phyloP scores from a whole-genome alignment of 1,140 invertebrate species.

The Chrysomallon squamiferum region DNA sequence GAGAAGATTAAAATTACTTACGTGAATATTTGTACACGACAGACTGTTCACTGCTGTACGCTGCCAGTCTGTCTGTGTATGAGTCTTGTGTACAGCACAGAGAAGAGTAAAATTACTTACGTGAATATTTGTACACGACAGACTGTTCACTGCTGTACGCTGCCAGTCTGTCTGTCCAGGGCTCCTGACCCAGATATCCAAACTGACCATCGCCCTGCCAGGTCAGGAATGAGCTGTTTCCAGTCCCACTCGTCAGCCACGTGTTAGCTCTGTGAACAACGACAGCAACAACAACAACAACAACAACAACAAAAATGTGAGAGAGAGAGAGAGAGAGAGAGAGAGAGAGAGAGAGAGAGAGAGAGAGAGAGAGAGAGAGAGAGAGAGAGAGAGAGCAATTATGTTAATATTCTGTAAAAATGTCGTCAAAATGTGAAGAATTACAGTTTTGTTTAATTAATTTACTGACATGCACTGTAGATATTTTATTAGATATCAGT shows the following conservation, averaged over 20 bases:
- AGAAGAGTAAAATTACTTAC: no score
- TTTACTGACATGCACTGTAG: no score
- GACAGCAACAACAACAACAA: neutral
- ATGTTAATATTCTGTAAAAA: neutral
- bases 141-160: neutral
- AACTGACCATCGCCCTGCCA: neutral
- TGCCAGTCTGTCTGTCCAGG: neutral
- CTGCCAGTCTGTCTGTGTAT: no score
- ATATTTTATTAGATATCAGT: no score
- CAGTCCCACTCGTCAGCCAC: neutral
- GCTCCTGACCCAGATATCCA: neutral
- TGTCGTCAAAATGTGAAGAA: neutral
- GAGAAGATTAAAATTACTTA: no score
- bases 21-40: no score
- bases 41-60: no score
- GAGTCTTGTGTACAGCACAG: no score
- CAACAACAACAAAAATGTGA: neutral
- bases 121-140: conserved; percentile 1
- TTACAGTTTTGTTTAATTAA: neutral
- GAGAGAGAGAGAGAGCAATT: neutral
- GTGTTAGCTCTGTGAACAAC: neutral
- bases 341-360: neutral
- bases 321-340: neutral
- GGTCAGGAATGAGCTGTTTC: neutral
- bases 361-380: neutral